These are phyloP conservation scores for Agrenia bidenticulata DNA, from an alignment of 2,888 invertebrate genomes.

Conservation along the genomic window DNA sequence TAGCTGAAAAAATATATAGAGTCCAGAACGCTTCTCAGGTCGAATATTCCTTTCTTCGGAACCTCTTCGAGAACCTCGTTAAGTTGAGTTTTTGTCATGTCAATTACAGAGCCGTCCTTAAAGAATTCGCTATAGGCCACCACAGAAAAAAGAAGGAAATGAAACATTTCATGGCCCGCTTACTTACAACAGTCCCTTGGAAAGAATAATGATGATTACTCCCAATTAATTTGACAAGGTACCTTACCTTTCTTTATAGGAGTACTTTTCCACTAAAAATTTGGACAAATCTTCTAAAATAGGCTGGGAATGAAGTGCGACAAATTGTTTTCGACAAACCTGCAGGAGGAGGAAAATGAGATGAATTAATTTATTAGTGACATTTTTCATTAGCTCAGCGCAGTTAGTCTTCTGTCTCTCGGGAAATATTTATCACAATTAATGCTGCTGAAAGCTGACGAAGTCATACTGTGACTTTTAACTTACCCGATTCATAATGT, in stretches of 20 bases:
- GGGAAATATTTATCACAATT: not conserved
- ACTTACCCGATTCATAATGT: slow-evolving; percentile 80
- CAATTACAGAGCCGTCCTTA: slow-evolving; percentile 60
- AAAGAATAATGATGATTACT: not conserved
- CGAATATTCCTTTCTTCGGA: slow-evolving; percentile 75
- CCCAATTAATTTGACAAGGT: not conserved
- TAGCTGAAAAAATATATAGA: slow-evolving; percentile 88
- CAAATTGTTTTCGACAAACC: slow-evolving; percentile 97
- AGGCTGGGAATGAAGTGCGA: slow-evolving; percentile 89
- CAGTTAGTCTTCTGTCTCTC: no score
- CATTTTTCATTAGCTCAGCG: slow-evolving; percentile 6
- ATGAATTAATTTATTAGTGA: slow-evolving; percentile 1
- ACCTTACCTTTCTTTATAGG: slow-evolving; percentile 64
- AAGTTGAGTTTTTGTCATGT: slow-evolving; percentile 65
- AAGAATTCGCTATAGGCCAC: slow-evolving; percentile 59
- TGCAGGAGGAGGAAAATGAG: slow-evolving; percentile 56
- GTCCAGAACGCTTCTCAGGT: slow-evolving; percentile 70
- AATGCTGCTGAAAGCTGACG: not conserved
- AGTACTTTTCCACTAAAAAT: slow-evolving; percentile 70
- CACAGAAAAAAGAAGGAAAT: slow-evolving; percentile 19
- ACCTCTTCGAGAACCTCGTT: slow-evolving; percentile 65
- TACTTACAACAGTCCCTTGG: slow-evolving; percentile 1
- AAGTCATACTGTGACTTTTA: not conserved
- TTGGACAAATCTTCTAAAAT: slow-evolving; percentile 83
- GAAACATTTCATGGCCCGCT: slow-evolving; percentile 25